Evolutionary conservation across 2,113 vertebrate species (phyloP).

Genomic region (Cepphus grylle): DNA sequence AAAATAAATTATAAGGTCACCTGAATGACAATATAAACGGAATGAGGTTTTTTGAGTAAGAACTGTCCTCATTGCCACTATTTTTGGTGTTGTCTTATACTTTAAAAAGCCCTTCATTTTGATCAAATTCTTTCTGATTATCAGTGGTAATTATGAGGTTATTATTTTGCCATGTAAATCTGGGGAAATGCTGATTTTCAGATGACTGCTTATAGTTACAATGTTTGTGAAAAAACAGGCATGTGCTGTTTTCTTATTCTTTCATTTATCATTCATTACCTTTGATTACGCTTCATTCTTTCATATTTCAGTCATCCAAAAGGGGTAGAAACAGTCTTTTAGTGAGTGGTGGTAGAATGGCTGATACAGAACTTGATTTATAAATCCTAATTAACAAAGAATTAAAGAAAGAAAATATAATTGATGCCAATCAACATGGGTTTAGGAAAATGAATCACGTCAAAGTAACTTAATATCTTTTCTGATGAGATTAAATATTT

Average conservation of each 20-base stretch:
- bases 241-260: background rate
- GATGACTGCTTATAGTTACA: background rate
- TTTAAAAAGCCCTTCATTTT: background rate
- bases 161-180: background rate
- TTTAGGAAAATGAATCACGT: constrained; percentile 11
- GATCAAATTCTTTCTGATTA: background rate
- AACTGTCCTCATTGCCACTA: background rate
- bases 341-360: background rate
- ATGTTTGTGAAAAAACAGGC: background rate
- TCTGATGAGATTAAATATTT: constrained; percentile 44
- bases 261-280: background rate
- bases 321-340: background rate
- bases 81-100: background rate
- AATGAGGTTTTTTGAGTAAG: background rate
- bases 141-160: background rate
- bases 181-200: background rate
- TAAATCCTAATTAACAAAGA: constrained; percentile 25
- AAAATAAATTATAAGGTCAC: background rate
- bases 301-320: background rate
- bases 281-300: background rate
- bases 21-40: background rate
- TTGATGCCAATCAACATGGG: background rate
- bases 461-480: constrained; percentile 34
- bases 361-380: background rate
- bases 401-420: constrained; percentile 22